These are phyloP conservation scores for Apis florea DNA, from an alignment of 1,140 invertebrate genomes.

Conservation along the genomic window DNA sequence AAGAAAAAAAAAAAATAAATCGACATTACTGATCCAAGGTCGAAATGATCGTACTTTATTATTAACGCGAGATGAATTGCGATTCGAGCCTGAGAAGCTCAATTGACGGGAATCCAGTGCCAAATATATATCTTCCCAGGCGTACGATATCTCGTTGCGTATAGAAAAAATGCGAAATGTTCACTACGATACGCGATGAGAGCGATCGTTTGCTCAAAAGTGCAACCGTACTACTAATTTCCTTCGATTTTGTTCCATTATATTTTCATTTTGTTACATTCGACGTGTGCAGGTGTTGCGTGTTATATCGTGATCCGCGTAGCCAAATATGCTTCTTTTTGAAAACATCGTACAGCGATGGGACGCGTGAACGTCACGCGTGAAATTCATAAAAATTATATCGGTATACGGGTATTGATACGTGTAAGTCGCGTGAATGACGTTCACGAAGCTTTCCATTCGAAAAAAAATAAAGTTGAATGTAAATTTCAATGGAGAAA, in stretches of 20 bases:
- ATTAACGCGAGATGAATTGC: conserved; percentile 16
- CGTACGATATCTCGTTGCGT: conserved; percentile 52
- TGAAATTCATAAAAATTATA: conserved; percentile 42
- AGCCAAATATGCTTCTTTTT: background rate
- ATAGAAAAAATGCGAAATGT: conserved; percentile 49
- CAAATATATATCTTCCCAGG: conserved; percentile 68
- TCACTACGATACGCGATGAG: conserved; percentile 49
- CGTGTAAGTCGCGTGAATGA: conserved; percentile 20
- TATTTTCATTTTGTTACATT: conserved; percentile 12
- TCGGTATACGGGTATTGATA: conserved; percentile 52
- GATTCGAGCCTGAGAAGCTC: conserved; percentile 39
- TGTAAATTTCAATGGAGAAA: background rate
- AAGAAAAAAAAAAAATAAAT: background rate
- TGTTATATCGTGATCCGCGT: conserved; percentile 17
- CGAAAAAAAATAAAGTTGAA: background rate
- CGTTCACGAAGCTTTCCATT: conserved; percentile 8
- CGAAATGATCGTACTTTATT: background rate
- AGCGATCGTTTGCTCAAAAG: conserved; percentile 71
- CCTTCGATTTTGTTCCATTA: conserved; percentile 25
- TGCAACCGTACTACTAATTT: conserved; percentile 61
- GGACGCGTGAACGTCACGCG: conserved; percentile 30
- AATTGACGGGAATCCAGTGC: conserved; percentile 56
- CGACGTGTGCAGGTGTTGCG: conserved; percentile 37
- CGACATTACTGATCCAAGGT: background rate
- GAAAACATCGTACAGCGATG: background rate